Conservation (phyloP, 2,888 invertebrate species). For the Drosophila demipolita region DNA sequence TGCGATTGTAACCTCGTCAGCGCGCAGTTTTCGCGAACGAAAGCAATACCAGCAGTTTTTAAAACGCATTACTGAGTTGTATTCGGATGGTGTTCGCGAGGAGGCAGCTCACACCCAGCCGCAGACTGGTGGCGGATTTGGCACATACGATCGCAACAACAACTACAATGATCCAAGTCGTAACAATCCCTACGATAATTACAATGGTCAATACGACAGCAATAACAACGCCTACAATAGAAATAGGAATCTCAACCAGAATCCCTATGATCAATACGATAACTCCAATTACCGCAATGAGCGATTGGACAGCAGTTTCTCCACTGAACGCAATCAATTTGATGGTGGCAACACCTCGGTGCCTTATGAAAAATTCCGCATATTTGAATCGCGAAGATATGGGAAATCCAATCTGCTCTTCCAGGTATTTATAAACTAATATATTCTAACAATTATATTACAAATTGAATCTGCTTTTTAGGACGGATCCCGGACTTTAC, state of each 20-base stretch:
- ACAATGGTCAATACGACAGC: conserved; percentile 52
- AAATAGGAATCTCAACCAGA: conserved; percentile 57
- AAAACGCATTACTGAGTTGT: conserved; percentile 87
- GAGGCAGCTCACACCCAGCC: conserved; percentile 63
- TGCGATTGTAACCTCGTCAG: conserved; percentile 94
- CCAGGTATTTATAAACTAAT: conserved; percentile 86
- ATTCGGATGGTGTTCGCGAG: conserved; percentile 81
- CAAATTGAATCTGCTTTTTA: conserved; percentile 78
- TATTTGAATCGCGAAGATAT: conserved; percentile 91
- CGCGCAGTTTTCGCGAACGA: conserved; percentile 85
- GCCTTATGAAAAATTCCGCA: conserved; percentile 87
- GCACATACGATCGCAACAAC: conserved; percentile 65
- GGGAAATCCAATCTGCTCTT: conserved; percentile 91
- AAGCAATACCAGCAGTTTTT: conserved; percentile 89
- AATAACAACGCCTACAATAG: conserved; percentile 44
- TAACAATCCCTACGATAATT: conserved; percentile 57
- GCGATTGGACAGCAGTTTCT: conserved; percentile 82
- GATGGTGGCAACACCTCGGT: conserved; percentile 74
- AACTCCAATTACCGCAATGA: conserved; percentile 71
- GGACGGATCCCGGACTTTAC: conserved; percentile 90
- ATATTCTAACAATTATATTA: background rate
- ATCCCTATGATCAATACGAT: conserved; percentile 60
- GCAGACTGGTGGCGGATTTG: conserved; percentile 42
- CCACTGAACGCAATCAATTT: conserved; percentile 69
- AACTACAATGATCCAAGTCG: conserved; percentile 62